phyloP scores from a whole-genome alignment of 2,113 vertebrate species.

The Chaetodon trifascialis region DNA sequence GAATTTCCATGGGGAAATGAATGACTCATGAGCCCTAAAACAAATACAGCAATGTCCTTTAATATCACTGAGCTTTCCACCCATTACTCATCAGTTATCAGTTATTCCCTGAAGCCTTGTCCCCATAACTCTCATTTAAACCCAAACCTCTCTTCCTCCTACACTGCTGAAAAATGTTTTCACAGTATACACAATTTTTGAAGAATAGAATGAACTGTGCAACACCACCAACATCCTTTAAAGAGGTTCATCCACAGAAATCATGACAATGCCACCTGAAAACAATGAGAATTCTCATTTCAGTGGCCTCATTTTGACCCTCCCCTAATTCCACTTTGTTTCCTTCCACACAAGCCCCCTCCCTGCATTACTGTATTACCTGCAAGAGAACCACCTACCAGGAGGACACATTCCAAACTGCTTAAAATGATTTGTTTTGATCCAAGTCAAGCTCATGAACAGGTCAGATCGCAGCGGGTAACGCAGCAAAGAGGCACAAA shows the following conservation, averaged over 20 bases:
- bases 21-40: background rate
- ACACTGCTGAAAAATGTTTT: background rate
- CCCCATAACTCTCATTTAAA: background rate
- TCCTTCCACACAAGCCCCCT: background rate
- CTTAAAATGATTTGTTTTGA: slow-evolving; percentile 59
- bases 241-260: background rate
- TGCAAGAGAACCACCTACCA: slow-evolving; percentile 17
- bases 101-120: background rate
- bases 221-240: background rate
- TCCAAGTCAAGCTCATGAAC: slow-evolving; percentile 39
- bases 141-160: background rate
- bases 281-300: background rate
- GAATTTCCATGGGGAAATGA: background rate
- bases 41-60: background rate
- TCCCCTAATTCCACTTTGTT: background rate
- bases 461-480: slow-evolving; percentile 59
- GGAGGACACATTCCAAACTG: slow-evolving; percentile 44
- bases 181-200: background rate
- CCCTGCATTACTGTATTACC: slow-evolving; percentile 10
- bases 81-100: background rate
- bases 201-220: background rate
- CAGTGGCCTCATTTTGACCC: background rate
- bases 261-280: background rate
- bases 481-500: background rate
- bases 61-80: background rate